Evolutionary conservation across 2,797 vertebrate species (phyloP), one percentile per base, ranked within the genome.

Genomic region (Syndactyla subalaris): DNA sequence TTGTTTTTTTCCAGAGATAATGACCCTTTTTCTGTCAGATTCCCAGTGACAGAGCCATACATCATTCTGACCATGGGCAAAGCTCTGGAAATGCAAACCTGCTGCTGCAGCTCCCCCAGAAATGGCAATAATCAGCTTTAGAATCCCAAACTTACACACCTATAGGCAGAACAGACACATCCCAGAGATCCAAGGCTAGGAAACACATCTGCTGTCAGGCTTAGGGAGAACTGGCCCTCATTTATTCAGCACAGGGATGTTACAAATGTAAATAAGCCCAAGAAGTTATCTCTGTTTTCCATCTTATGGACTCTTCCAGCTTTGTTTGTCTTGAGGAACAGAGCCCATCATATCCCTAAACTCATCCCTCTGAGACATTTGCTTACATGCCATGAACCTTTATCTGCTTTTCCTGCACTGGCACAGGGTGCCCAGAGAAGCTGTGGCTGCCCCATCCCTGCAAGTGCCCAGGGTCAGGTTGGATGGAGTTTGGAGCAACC

Each of bases 1-100:
- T n/a, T 24, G 51, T 59, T 61, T 54, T 77, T 67, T 66, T 8
- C 39, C 65, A 26, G 51, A 65, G 81, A 94, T 92, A 93, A 84
- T 39, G 81, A 92, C 81, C 91, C 70, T 61, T 94, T 87, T 87
- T 38, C 82, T 3, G 1, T 81, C 86, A 58, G 85, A 26, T 93
- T 92, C 62, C 55, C 3, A 38, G 36, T 1, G 34, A 89, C 66
- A 29, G 52, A 20, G 18, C 71, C 77, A 80, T 85, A 77, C 82
- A 89, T 94, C 95, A 89, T 81, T n/a, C 66, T 87, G 27, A 91
- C 38, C 66, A 2, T 29, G 75, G 61, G 57, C 85, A 92, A 89
- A 87, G 62, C 71, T 87, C 91, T 94, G 52, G 8, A 84, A 92
- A 93, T n/a, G 52, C 70, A 94, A 94, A 87, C 70, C 78, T 89